Evolutionary conservation across 2,113 vertebrate genomes (phyloP).

Genomic region (Eulemur macaco): DNA sequence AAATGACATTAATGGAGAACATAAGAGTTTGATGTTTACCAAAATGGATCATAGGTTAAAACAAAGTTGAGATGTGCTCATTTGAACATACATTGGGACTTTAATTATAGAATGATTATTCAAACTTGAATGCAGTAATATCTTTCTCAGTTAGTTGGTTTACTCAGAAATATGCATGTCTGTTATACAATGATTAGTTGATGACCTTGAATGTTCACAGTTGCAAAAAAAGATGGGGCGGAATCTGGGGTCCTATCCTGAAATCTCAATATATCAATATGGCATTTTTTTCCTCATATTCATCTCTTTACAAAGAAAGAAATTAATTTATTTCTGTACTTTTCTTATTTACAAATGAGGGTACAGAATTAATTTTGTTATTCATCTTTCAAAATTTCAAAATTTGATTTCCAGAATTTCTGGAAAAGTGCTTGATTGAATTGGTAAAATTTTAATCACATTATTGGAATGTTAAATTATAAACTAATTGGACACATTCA

Average conservation of each 20-base stretch:
- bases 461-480: not conserved
- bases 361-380: not conserved
- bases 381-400: not conserved
- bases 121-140: conserved; percentile 2
- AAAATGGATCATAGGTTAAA: conserved; percentile 77
- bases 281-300: not conserved
- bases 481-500: not conserved
- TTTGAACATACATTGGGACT: conserved; percentile 56
- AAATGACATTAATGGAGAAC: conserved; percentile 79
- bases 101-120: conserved; percentile 71
- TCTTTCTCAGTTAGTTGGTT: not conserved
- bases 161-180: not conserved
- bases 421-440: not conserved
- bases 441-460: not conserved
- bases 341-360: not conserved
- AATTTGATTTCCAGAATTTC: not conserved
- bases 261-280: not conserved
- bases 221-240: not conserved
- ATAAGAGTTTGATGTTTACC: conserved; percentile 72
- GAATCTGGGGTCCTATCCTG: not conserved
- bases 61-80: conserved; percentile 65
- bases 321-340: not conserved
- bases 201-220: not conserved
- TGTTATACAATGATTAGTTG: not conserved
- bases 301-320: not conserved